Evolutionary conservation across 1,140 invertebrate species (phyloP).

Genomic region (Bombus confusus): DNA sequence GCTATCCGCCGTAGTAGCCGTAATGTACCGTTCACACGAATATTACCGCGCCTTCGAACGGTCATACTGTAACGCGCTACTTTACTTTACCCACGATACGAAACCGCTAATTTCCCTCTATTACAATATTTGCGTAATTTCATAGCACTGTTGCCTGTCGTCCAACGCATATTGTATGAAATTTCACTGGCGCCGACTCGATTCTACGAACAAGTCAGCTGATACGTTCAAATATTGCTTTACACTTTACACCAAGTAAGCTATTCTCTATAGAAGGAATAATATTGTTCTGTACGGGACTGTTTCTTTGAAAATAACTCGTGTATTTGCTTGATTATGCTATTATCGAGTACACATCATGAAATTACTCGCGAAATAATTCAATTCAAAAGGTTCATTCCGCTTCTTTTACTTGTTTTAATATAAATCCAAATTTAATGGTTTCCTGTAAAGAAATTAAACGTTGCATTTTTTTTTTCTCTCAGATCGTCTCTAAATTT

Average conservation of each 20-base stretch:
- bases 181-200: too few species aligned
- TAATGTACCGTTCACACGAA: slow-evolving; percentile 28
- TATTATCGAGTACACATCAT: neutral
- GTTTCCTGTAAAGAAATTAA: neutral
- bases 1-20: neutral
- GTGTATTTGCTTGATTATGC: neutral
- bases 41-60: slow-evolving; percentile 13
- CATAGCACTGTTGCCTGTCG: too few species aligned
- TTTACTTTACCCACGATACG: neutral
- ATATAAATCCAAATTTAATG: too few species aligned
- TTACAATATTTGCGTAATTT: neutral
- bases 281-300: neutral
- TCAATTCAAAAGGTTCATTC: too few species aligned
- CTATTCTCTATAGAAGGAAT: neutral
- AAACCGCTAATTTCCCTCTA: slow-evolving; percentile 2
- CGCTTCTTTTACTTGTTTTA: too few species aligned
- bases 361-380: too few species aligned
- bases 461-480: neutral
- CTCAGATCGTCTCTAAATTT: neutral
- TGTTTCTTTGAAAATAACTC: neutral
- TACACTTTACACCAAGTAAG: too few species aligned
- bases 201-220: too few species aligned
- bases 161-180: too few species aligned
- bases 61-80: neutral
- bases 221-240: too few species aligned